Conservation (phyloP, 2,113 vertebrate genomes). For the Actenoides lindsayi region DNA sequence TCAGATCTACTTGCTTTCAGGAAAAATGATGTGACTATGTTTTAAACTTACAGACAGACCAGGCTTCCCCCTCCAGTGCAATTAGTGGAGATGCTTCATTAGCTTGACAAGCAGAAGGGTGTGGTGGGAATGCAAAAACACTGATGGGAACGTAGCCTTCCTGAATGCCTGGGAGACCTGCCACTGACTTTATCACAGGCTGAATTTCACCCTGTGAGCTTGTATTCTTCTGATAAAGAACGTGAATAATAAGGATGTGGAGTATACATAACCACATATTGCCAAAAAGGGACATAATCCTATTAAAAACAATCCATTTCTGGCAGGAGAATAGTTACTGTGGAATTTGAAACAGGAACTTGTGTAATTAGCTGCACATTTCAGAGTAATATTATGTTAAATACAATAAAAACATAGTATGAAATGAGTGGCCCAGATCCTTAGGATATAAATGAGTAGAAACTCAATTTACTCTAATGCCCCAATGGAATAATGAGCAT, state of each 20-base stretch:
- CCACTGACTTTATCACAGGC: not conserved
- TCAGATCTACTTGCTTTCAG: not conserved
- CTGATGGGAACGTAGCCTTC: not conserved
- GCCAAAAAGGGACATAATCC: not conserved
- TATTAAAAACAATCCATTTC: not conserved
- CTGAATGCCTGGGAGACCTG: not conserved
- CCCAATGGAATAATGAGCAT: not conserved
- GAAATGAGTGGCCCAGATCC: not conserved
- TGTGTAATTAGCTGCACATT: not conserved
- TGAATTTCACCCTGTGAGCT: not conserved
- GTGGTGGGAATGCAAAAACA: slow-evolving; percentile 1
- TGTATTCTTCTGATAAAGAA: not conserved
- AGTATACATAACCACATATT: not conserved
- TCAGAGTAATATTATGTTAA: not conserved
- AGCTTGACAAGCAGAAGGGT: slow-evolving; percentile 7
- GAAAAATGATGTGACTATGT: not conserved
- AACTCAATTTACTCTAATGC: not conserved
- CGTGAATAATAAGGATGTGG: not conserved
- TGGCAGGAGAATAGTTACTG: not conserved
- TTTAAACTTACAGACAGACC: not conserved
- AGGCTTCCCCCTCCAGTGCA: not conserved
- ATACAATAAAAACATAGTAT: not conserved
- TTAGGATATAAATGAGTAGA: not conserved
- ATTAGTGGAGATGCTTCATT: slow-evolving; percentile 19
- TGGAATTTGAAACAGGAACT: slow-evolving; percentile 24